phyloP scores from a whole-genome alignment of 2,113 vertebrate species.

The Calyptommatus sinebrachiatus region DNA sequence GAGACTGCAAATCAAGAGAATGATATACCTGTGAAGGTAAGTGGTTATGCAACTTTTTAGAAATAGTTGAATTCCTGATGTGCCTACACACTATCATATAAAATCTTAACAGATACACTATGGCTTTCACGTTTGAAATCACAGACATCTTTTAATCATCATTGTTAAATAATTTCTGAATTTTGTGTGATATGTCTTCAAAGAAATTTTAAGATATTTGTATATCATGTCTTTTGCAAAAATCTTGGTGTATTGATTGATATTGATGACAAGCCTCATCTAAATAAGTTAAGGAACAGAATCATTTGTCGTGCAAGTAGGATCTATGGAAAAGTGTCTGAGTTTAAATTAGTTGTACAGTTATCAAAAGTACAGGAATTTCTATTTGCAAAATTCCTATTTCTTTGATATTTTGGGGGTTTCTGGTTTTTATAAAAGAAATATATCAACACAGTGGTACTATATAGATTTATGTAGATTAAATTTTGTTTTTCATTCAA shows the following conservation, averaged over 20 bases:
- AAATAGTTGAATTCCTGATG: background rate
- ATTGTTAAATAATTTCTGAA: too few relatives aligned
- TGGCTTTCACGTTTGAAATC: background rate
- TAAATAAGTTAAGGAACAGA: too few relatives aligned
- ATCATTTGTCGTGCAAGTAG: too few relatives aligned
- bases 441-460: background rate
- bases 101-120: background rate
- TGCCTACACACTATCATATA: too few relatives aligned
- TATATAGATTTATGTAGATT: background rate
- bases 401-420: background rate
- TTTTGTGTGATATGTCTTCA: background rate
- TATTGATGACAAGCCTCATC: too few relatives aligned
- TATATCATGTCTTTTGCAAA: background rate
- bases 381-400: too few relatives aligned
- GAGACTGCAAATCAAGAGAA: conserved; percentile 84
- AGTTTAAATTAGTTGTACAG: too few relatives aligned
- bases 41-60: background rate
- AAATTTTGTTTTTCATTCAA: background rate
- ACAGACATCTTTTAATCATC: background rate
- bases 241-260: too few relatives aligned
- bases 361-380: too few relatives aligned
- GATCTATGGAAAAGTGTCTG: background rate
- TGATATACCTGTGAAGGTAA: conserved; percentile 92
- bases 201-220: background rate
- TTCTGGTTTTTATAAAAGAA: background rate